Conservation (phyloP, 2,888 invertebrate genomes). For the Baccha elongata region DNA sequence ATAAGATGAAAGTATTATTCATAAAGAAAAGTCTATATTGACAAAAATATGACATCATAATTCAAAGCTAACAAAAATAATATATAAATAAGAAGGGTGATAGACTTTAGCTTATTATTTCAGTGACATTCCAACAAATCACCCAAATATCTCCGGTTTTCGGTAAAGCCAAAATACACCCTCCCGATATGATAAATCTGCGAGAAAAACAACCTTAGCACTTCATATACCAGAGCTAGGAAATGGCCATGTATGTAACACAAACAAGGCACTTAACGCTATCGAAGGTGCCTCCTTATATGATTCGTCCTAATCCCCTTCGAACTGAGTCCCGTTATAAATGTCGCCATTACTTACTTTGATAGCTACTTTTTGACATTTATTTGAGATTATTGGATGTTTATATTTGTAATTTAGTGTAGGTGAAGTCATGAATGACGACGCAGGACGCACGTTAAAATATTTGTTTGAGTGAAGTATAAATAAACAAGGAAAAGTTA, state of each 20-base stretch:
- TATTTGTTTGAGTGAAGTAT: constrained; percentile 49
- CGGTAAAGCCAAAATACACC: background rate
- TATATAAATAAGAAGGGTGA: constrained; percentile 25
- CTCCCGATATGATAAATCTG: constrained; percentile 10
- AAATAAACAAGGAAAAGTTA: background rate
- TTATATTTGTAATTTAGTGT: constrained; percentile 72
- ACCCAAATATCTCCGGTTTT: constrained; percentile 22
- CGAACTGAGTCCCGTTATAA: constrained; percentile 45
- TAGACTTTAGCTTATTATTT: constrained; percentile 67
- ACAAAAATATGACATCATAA: constrained; percentile 62
- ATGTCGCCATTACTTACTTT: constrained; percentile 70
- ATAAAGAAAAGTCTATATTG: constrained; percentile 46
- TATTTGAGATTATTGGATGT: constrained; percentile 74
- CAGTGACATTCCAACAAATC: constrained; percentile 55
- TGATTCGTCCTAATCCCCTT: constrained; percentile 16
- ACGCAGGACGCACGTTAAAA: constrained; percentile 1
- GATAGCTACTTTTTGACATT: constrained; percentile 73
- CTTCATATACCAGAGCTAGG: background rate
- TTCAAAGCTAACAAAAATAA: constrained; percentile 18
- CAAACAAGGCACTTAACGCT: constrained; percentile 70
- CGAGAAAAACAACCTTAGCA: constrained; percentile 37
- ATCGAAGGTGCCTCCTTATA: constrained; percentile 55
- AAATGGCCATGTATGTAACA: constrained; percentile 42
- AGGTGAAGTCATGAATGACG: constrained; percentile 73
- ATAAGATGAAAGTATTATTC: constrained; percentile 3